Percentiles rank a stretch among this genome's conserved stretches.
phyloP scores from a whole-genome alignment of 1,140 invertebrate species.

The Megalopta genalis region DNA sequence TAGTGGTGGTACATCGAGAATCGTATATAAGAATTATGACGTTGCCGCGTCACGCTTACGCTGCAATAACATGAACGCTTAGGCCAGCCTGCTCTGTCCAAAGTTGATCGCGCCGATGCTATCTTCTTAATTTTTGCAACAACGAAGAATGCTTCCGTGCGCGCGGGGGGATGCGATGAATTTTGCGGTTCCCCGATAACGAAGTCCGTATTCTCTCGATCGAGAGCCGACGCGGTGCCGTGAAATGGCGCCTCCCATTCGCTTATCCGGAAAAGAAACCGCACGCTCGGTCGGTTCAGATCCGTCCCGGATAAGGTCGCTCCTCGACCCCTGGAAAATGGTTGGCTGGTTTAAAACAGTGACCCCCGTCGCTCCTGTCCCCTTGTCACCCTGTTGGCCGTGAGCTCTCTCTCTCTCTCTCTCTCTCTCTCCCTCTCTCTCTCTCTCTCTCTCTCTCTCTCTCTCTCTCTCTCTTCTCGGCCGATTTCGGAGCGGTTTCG shows the following conservation, averaged over 20 bases:
- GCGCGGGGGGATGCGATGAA: no score
- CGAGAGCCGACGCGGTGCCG: background rate
- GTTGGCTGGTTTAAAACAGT: conserved; percentile 56
- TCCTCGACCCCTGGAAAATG: conserved; percentile 40
- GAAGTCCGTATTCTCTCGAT: background rate
- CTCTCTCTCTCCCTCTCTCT: background rate
- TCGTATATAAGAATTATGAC: no score
- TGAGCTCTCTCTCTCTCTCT: background rate
- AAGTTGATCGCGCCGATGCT: no score
- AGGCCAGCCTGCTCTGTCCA: no score
- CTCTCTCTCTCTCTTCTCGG: background rate
- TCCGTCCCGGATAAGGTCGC: conserved; percentile 20
- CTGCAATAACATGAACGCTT: no score
- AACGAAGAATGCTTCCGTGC: no score
- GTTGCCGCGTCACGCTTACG: no score
- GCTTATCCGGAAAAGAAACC: conserved; percentile 15
- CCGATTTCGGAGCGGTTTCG: conserved; percentile 51
- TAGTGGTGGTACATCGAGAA: no score
- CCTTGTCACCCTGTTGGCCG: conserved; percentile 14
- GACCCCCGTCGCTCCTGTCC: background rate
- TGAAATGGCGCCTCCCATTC: conserved; percentile 24
- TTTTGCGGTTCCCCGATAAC: background rate
- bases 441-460: background rate
- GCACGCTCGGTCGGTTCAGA: conserved; percentile 39
- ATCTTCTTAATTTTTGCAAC: no score